These are phyloP conservation scores for Helicoverpa zea DNA, from an alignment of 1,140 invertebrate genomes.

Conservation along the genomic window DNA sequence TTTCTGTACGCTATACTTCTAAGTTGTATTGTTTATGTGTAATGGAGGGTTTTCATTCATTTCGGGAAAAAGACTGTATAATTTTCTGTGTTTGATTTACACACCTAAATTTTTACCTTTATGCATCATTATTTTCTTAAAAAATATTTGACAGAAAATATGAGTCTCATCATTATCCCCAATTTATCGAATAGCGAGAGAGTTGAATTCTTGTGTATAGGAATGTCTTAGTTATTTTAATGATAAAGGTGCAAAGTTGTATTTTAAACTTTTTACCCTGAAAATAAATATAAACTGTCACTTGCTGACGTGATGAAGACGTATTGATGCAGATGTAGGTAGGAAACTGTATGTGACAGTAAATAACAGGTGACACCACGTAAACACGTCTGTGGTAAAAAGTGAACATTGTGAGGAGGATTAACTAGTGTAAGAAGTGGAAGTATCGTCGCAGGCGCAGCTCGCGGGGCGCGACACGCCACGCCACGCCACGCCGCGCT, in stretches of 20 bases:
- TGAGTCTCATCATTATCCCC: no score
- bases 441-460: constrained; percentile 42
- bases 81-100: no score
- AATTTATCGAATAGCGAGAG: no score
- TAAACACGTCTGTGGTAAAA: constrained; percentile 56
- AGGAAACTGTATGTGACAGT: constrained; percentile 57
- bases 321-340: constrained; percentile 15
- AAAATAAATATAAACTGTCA: constrained; percentile 37
- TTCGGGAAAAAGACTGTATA: no score
- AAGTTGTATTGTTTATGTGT: neutral
- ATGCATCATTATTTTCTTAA: no score
- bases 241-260: no score
- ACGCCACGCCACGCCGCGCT: constrained; percentile 49
- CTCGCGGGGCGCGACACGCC: constrained; percentile 46
- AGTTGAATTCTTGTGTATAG: no score
- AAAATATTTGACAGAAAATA: no score
- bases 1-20: neutral
- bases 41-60: neutral
- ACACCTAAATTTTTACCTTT: no score
- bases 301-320: constrained; percentile 51
- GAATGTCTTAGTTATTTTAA: neutral
- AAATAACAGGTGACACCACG: constrained; percentile 64
- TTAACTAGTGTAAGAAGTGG: constrained; percentile 58
- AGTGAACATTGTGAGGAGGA: constrained; percentile 64
- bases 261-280: constrained; percentile 30